Base-by-base conservation (phyloP, 35 echinoderm and acorn worm species). In the Apostichopus californicus region DNA sequence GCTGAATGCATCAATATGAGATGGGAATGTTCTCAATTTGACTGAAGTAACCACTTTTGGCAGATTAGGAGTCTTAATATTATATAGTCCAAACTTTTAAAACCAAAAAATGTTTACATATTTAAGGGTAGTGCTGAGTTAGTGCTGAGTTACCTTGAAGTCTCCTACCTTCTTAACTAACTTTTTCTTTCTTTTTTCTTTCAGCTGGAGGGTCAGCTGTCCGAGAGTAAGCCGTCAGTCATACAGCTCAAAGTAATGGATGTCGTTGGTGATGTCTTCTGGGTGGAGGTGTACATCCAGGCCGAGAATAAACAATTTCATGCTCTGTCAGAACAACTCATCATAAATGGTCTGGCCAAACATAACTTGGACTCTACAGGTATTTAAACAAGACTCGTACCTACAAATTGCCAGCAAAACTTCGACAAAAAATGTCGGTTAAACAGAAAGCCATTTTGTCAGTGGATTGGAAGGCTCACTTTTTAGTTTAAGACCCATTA, bases 191-290 rank as follows among this genome's bases (percentile, higher is more conserved):
- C 71, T 5, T 75, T 22, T 22, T 46, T 2, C 34, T 46, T 46
- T 4, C 34, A 46, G 34, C 34, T 46, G 34, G 34, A 46, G 34
- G 34, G 34, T 46, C 34, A 46, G 34, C 34, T 3, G 34, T 46
- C 34, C 34, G 34, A 46, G 1, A 46, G 34, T 46, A 46, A 46
- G 34, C 34, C 34, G 86, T 24, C 54, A 10, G 57, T 87, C 14
- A n/a, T 87, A 17, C 86, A 87, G 59, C 57, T 87, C 0, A 87
- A 87, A 57, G 86, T 87, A 9, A 63, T 87, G 86, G 86, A 17
- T 3, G 57, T 64, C 6, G 23, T 59, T 5, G 64, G 23, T 68
- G 64, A 52, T 71, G 86, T 87, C 12, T 12, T 87, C 5, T 12
- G 9, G 57, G 86, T 87, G 6, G 86, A 87, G 4, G 52, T 87